Percentiles rank a stretch among this genome's conserved stretches.
phyloP scores from a whole-genome alignment of 1,140 invertebrate genomes.

The Aphis craccivora region DNA sequence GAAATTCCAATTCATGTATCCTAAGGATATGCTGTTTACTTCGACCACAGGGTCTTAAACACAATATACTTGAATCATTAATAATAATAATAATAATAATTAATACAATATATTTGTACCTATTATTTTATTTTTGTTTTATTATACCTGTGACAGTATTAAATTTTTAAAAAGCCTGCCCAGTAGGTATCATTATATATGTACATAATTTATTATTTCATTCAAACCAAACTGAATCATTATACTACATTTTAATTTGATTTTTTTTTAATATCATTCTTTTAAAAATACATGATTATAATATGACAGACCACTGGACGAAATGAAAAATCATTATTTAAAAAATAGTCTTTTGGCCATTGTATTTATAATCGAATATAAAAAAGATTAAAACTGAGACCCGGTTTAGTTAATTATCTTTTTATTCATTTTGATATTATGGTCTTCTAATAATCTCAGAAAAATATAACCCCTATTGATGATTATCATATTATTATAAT shows the following conservation, averaged over 20 bases:
- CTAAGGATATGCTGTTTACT: background rate
- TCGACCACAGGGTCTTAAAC: background rate
- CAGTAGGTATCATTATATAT: background rate
- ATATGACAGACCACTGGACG: background rate
- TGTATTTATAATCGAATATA: background rate
- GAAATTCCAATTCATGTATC: background rate
- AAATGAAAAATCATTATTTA: constrained; percentile 22
- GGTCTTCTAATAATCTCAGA: background rate
- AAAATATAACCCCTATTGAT: background rate
- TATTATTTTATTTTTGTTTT: background rate
- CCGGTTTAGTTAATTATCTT: background rate
- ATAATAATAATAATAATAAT: constrained; percentile 12
- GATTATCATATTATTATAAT: background rate
- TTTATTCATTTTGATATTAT: background rate
- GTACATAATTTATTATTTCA: background rate
- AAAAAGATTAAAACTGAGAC: background rate
- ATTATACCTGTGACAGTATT: background rate
- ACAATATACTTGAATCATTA: constrained; percentile 1
- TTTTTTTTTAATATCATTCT: background rate
- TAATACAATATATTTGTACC: background rate
- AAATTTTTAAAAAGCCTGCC: background rate
- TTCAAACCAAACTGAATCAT: background rate
- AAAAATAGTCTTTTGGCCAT: background rate
- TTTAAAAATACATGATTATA: background rate
- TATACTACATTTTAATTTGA: constrained; percentile 29